These are phyloP conservation scores for Premnoplex brunnescens DNA, from an alignment of 2,797 vertebrate genomes.

Conservation along the genomic window DNA sequence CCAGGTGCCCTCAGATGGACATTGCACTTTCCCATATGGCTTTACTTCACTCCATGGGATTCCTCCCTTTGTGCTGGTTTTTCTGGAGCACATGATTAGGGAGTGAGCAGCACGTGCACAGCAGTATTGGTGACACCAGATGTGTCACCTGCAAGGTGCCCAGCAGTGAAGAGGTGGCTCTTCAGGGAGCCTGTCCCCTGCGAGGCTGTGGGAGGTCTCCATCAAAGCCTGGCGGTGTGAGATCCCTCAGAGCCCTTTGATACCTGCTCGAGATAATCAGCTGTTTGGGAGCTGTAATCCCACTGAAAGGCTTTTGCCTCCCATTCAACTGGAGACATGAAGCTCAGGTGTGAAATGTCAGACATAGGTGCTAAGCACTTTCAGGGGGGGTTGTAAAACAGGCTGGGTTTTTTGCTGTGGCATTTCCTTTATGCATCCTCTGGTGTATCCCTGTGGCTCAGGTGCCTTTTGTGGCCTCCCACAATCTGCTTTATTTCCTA, in stretches of 20 bases:
- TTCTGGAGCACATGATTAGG: not conserved
- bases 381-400: not conserved
- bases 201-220: not conserved
- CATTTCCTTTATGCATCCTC: not conserved
- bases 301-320: not conserved
- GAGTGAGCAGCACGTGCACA: not conserved
- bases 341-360: conserved; percentile 39
- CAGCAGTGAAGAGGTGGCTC: not conserved
- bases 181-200: not conserved
- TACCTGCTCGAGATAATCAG: not conserved
- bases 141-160: not conserved
- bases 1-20: not conserved
- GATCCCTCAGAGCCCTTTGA: not conserved
- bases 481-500: not conserved
- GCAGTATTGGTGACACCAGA: not conserved
- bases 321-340: not conserved
- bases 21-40: accelerated
- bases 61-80: not conserved
- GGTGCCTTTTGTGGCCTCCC: not conserved
- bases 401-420: not conserved
- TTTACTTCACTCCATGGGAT: not conserved
- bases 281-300: not conserved
- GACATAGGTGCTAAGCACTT: not conserved
- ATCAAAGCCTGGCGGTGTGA: not conserved
- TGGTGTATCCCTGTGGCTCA: not conserved